Conservation (phyloP, 2,888 invertebrate species). For the Drosophila buzzatii region DNA sequence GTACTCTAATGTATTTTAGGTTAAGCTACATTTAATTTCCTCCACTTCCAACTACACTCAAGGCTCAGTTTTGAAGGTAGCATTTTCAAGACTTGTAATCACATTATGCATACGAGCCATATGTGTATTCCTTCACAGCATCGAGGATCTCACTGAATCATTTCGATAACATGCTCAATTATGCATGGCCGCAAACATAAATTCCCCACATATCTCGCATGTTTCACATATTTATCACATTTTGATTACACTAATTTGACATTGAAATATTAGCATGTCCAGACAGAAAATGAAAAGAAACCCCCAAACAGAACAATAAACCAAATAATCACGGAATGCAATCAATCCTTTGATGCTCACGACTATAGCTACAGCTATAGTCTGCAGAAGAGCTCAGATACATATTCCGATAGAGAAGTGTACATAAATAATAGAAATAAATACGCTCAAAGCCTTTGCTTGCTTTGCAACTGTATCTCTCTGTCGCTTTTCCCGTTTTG, state of each 20-base stretch:
- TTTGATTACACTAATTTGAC: slow-evolving; percentile 77
- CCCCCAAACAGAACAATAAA: slow-evolving; percentile 21
- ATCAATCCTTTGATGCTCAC: slow-evolving; percentile 71
- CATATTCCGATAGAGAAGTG: slow-evolving; percentile 36
- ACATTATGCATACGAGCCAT: slow-evolving; percentile 17
- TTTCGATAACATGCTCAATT: slow-evolving; percentile 52
- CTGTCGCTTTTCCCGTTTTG: slow-evolving; percentile 70
- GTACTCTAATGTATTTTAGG: not conserved
- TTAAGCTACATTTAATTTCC: not conserved
- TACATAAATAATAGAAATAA: slow-evolving; percentile 73
- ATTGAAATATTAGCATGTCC: slow-evolving; percentile 71
- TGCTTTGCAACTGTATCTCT: slow-evolving; percentile 25
- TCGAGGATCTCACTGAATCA: slow-evolving; percentile 9
- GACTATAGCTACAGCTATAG: slow-evolving; percentile 1
- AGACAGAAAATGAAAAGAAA: slow-evolving; percentile 1
- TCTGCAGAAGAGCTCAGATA: slow-evolving; percentile 19
- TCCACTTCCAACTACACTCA: not conserved
- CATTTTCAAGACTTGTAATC: slow-evolving; percentile 21
- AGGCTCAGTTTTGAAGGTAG: slow-evolving; percentile 3
- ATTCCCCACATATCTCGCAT: slow-evolving; percentile 39
- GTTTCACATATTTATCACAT: slow-evolving; percentile 71
- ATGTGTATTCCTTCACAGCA: not conserved
- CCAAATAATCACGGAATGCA: slow-evolving; percentile 67
- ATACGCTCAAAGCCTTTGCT: slow-evolving; percentile 34
- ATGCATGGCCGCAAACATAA: slow-evolving; percentile 52